Base-by-base conservation (phyloP, 1,140 invertebrate species). In the Papilio dardanus region DNA sequence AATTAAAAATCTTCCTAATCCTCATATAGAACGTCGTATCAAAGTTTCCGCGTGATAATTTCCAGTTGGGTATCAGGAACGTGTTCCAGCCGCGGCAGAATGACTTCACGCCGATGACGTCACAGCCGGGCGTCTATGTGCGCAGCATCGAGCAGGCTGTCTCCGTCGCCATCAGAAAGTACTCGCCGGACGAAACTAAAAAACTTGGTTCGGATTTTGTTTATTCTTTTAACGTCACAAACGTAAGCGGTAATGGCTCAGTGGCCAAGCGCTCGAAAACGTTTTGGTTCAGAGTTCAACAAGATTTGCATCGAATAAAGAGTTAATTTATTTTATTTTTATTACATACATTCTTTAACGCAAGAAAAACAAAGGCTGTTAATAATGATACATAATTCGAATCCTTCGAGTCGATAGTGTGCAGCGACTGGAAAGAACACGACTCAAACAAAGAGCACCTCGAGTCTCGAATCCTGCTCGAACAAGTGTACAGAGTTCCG, bases 71-170 rank as follows among this genome's bases (percentile, higher is more conserved):
- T 16, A 95, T 97, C 69, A 93, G 93, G 66, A 95, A 96, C 82
- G 95, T 97, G 24, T 97, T 97, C 82, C 96, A 97, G 84, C 96
- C 96, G 1, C 94, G 95, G 75, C 94, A 95, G 68, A 95, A 96
- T 1, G 96, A 97, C 88, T 96, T 97, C 81, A 95, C 95, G 8
- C 95, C 95, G 30, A 97, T 97, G 96, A 97, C 96, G 28, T 89
- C 94, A 6, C 96, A 97, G 77, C 88, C 94, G 12, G 95, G 96
- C 30, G 94, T 97, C 40, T 97, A 96, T 82, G 96, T 97, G 12
- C 95, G 96, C 74, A 97, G 97, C 85, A 95, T 97, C 77, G 96
- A 97, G 88, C 97, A 97, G 91, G 96, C 96, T 24, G 96, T 97
- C 67, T 96, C 96, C 21, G 96, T 97, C 3, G 96, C 96, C 80